Evolutionary conservation across 1,140 invertebrate species (phyloP), one percentile per base, ranked within the genome.

Genomic region (Drosophila sturtevanti): DNA sequence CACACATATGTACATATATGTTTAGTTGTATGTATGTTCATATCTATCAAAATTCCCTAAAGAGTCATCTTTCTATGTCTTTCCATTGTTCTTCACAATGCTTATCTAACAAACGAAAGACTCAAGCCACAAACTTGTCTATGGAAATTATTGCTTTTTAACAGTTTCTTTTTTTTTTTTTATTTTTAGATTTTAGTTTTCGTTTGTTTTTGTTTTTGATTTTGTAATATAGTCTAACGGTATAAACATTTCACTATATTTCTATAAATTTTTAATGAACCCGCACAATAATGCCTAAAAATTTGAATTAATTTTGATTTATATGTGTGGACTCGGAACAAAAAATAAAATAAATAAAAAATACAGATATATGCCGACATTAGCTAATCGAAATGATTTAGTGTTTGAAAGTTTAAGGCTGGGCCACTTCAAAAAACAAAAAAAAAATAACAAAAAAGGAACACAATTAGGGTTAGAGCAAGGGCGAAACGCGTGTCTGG

Each of bases 311-410:
- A 11, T 64, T 85, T 81, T 85, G 81, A 85, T 85, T 85, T 81
- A 85, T 87, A 69, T 61, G 31, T 4, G 1, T 14, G n/a, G 54
- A 27, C 38, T n/a, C 11, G 4, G 38, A 61, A 34, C 14, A 14
- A 44, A 14, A 41, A 16, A 41, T 6, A 16, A 4, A 48, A 18
- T 21, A 16, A 44, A 18, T 18, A 7, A 18, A 1, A 44, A 0
- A 44, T 2, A 41, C 38, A 41, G 0, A 38, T 12, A 41, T n/a
- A 14, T 41, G 51, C 31, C 63, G 70, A 71, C 74, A 87, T 85
- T 85, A 85, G 81, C 81, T 85, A 85, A 85, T 85, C 81, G 81
- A 76, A 73, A 78, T 63, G 58, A 62, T 69, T 69, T 78, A 55
- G 18, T 48, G 41, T 48, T 48, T 2, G 41, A 48, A 48, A 48